Percentiles rank a stretch among this genome's conserved stretches.
phyloP scores from a whole-genome alignment of 2,797 vertebrate species.

The Yasuhikotakia modesta region DNA sequence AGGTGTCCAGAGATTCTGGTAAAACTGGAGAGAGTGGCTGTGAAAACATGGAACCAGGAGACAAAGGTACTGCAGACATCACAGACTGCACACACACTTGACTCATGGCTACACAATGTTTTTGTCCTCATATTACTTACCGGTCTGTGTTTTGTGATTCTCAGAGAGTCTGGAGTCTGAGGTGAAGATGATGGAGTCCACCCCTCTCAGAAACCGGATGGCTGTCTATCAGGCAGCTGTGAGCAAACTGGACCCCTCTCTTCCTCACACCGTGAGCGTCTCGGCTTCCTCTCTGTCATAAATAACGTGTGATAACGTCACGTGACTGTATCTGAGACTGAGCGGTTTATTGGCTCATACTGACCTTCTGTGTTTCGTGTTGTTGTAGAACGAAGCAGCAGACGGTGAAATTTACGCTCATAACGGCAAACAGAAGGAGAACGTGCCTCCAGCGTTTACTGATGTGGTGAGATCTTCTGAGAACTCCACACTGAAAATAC shows the following conservation, averaged over 20 bases:
- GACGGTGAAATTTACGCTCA: slow-evolving; percentile 75
- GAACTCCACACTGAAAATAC: too few species aligned
- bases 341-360: not conserved
- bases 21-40: slow-evolving; percentile 63
- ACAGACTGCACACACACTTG: not conserved
- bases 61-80: slow-evolving; percentile 57
- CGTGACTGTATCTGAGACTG: slow-evolving; percentile 9
- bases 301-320: not conserved
- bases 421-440: slow-evolving; percentile 89
- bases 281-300: not conserved
- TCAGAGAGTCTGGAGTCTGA: slow-evolving; percentile 65
- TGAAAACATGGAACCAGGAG: slow-evolving; percentile 78
- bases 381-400: slow-evolving; percentile 78
- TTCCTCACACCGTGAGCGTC: slow-evolving; percentile 68
- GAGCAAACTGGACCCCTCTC: slow-evolving; percentile 81
- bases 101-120: not conserved
- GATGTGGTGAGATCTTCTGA: slow-evolving; percentile 68
- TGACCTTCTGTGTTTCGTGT: slow-evolving; percentile 38
- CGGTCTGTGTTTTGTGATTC: not conserved
- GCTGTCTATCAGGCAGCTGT: slow-evolving; percentile 93
- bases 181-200: slow-evolving; percentile 79
- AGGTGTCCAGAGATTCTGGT: slow-evolving; percentile 78
- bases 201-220: slow-evolving; percentile 90
- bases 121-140: slow-evolving; percentile 41
- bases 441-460: slow-evolving; percentile 80